Evolutionary conservation across 1,140 invertebrate genomes (phyloP).

Genomic region (Drosophila quadrilineata): DNA sequence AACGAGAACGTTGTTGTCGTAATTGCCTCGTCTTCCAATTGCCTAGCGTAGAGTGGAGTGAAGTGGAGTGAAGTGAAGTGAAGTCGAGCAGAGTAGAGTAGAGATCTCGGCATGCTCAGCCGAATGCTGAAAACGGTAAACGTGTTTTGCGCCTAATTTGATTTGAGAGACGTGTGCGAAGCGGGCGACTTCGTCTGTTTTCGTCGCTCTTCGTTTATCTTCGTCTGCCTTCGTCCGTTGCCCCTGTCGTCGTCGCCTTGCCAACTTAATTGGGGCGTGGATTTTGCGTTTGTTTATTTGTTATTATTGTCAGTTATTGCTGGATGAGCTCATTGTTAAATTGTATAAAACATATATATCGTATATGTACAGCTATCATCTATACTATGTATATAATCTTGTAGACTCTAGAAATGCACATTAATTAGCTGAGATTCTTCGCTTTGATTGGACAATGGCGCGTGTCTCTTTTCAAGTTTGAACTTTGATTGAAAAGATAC

Average conservation of each 20-base stretch:
- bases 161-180: constrained; percentile 38
- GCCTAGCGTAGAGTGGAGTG: no score
- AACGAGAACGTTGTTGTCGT: constrained; percentile 28
- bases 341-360: constrained; percentile 37
- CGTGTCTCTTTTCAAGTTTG: not conserved
- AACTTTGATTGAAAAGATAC: no score
- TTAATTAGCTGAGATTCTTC: not conserved
- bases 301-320: not conserved
- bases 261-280: constrained; percentile 52
- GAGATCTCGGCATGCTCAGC: constrained; percentile 13
- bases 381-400: not conserved
- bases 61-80: no score
- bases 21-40: constrained; percentile 51
- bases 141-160: constrained; percentile 71
- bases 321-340: constrained; percentile 61
- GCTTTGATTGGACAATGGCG: not conserved
- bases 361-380: constrained; percentile 28
- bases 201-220: no score
- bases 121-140: constrained; percentile 46
- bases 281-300: constrained; percentile 35
- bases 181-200: no score
- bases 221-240: no score
- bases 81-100: no score
- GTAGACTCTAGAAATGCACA: constrained; percentile 13
- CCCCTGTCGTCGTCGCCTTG: no score